A percentile compares a stretch with the other conserved stretches of the same genome.
These are phyloP conservation scores for Ceratina japonica DNA, from an alignment of 1,140 invertebrate genomes.

Conservation along the genomic window DNA sequence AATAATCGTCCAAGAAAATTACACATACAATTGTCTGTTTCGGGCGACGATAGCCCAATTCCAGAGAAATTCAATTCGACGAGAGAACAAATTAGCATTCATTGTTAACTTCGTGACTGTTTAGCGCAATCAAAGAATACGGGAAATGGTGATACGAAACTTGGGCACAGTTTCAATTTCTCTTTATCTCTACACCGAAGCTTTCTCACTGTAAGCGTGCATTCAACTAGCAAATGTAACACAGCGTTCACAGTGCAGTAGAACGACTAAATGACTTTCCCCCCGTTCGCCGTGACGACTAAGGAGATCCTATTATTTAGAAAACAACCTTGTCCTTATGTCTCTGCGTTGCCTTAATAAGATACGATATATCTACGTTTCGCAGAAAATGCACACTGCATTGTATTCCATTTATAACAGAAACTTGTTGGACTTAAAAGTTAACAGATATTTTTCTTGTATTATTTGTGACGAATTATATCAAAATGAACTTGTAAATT, in stretches of 20 bases:
- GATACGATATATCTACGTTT: not conserved
- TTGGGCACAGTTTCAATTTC: conserved; percentile 61
- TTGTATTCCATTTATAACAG: no score
- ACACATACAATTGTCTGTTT: no score
- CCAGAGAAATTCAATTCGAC: no score
- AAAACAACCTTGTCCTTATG: conserved; percentile 47
- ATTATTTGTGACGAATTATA: no score
- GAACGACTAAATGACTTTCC: conserved; percentile 57
- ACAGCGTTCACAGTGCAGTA: conserved; percentile 19
- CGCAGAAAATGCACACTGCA: no score
- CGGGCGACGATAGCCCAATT: no score
- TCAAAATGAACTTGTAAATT: no score
- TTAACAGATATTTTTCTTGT: no score
- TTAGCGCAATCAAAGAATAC: conserved; percentile 9
- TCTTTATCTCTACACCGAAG: conserved; percentile 58
- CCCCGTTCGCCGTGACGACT: conserved; percentile 35
- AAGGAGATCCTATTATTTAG: conserved; percentile 56
- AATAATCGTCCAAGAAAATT: no score
- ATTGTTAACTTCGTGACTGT: not conserved
- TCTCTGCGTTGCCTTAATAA: conserved; percentile 41
- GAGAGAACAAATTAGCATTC: not conserved
- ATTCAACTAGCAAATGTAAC: not conserved
- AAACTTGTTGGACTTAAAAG: no score
- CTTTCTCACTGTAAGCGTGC: conserved; percentile 21
- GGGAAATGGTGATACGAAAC: conserved; percentile 2